phyloP scores from a whole-genome alignment of 2,113 vertebrate species.

The Sisor rabdophorus region DNA sequence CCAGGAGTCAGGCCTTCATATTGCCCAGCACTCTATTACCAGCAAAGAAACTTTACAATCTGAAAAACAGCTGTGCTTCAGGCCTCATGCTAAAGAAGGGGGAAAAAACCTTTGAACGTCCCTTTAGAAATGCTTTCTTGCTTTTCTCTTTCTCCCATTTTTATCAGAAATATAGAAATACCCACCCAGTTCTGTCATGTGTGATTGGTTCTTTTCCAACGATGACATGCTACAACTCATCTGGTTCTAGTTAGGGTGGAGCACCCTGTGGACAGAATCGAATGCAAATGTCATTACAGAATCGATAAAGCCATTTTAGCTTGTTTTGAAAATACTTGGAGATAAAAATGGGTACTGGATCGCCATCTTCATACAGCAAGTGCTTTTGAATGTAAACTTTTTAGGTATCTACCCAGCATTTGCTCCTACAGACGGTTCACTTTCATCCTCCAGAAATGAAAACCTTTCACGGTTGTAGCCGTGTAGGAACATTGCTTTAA shows the following conservation, averaged over 20 bases:
- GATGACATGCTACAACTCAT: conserved; percentile 79
- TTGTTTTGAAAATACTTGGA: conserved; percentile 52
- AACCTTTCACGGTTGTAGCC: conserved; percentile 45
- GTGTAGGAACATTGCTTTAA: conserved; percentile 46
- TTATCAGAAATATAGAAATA: conserved; percentile 76
- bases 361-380: background rate
- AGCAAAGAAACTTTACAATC: conserved; percentile 63
- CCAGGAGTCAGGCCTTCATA: conserved; percentile 57
- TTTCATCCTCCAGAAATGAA: conserved; percentile 54
- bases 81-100: conserved; percentile 63
- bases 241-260: conserved; percentile 77
- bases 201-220: conserved; percentile 75
- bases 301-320: conserved; percentile 67
- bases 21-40: conserved; percentile 68
- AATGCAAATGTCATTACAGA: conserved; percentile 69
- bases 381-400: background rate
- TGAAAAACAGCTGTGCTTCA: conserved; percentile 76
- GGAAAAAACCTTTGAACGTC: conserved; percentile 53
- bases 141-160: conserved; percentile 64
- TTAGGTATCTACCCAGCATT: conserved; percentile 18
- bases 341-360: conserved; percentile 40
- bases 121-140: conserved; percentile 73
- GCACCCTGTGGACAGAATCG: conserved; percentile 72
- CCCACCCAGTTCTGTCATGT: conserved; percentile 80
- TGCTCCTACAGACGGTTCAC: conserved; percentile 33